Conservation (phyloP, 2,113 vertebrate genomes). For the Atrichornis clamosus region DNA sequence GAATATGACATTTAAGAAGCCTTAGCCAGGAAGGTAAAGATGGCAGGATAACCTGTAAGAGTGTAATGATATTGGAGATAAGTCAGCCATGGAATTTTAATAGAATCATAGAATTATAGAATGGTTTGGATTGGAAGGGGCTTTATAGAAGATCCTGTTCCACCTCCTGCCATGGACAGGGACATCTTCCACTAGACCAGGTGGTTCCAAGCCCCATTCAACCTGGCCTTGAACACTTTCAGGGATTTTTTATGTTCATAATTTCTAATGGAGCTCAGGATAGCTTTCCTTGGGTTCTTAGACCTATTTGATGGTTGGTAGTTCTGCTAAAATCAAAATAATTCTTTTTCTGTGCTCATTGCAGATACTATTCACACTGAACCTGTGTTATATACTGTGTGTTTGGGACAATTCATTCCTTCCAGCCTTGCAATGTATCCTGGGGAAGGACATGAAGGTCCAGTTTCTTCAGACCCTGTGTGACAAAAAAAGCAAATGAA, state of each 20-base stretch:
- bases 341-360: background rate
- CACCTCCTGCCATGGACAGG: background rate
- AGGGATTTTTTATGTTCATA: background rate
- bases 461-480: background rate
- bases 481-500: background rate
- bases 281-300: background rate
- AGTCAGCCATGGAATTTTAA: background rate
- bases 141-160: rapidly evolving
- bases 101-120: background rate
- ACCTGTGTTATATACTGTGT: background rate
- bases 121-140: background rate
- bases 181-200: background rate
- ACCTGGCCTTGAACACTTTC: background rate
- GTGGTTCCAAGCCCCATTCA: background rate
- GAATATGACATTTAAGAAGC: background rate
- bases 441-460: background rate
- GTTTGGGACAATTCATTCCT: background rate
- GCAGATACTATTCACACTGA: background rate
- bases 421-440: background rate
- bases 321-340: background rate
- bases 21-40: background rate
- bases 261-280: background rate
- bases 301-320: background rate
- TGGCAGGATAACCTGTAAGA: background rate
- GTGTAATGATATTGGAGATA: background rate